These are phyloP conservation scores for Delia radicum DNA, from an alignment of 1,140 invertebrate species.

Conservation along the genomic window DNA sequence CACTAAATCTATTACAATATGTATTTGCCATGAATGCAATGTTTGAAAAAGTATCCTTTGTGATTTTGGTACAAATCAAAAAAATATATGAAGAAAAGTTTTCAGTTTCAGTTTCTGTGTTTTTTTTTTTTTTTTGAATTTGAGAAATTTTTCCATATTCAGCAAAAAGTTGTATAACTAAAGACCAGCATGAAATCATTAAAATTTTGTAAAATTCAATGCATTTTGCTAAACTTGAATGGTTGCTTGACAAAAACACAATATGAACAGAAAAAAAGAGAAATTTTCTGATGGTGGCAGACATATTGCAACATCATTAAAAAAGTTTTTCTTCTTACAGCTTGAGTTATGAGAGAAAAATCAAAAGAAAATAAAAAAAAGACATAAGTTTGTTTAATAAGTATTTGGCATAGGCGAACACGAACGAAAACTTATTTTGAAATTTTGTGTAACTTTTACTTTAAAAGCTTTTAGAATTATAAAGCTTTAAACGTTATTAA, in stretches of 20 bases:
- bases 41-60: not conserved
- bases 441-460: too few species aligned
- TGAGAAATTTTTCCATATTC: not conserved
- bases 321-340: not conserved
- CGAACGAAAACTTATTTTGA: too few species aligned
- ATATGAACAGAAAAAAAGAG: not conserved
- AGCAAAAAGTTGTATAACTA: not conserved
- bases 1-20: too few species aligned
- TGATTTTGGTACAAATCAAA: not conserved
- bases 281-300: not conserved
- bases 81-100: not conserved
- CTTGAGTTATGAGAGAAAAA: too few species aligned
- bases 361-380: too few species aligned
- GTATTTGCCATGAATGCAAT: too few species aligned
- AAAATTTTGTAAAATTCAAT: not conserved
- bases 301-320: constrained; percentile 1
- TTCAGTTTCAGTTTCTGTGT: not conserved
- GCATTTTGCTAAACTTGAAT: not conserved
- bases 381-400: too few species aligned
- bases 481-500: too few species aligned
- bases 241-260: not conserved
- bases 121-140: not conserved
- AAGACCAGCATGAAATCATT: not conserved
- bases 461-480: too few species aligned
- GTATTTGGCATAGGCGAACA: too few species aligned